phyloP scores from a whole-genome alignment of 1,140 invertebrate genomes.

The Lordiphosa clarofinis region DNA sequence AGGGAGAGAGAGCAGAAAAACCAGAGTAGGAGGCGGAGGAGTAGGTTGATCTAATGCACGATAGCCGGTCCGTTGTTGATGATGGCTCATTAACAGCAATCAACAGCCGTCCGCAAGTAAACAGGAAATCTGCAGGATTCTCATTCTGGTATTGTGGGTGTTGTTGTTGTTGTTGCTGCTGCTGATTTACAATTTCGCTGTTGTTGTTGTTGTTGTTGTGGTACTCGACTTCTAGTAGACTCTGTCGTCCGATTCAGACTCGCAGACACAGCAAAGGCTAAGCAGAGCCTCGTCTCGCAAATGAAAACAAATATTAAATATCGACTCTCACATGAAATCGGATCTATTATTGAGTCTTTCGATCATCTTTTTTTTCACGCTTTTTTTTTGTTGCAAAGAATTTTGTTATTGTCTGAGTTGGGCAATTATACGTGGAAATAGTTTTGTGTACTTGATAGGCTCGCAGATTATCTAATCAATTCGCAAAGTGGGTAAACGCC shows the following conservation, averaged over 20 bases:
- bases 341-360: slow-evolving; percentile 70
- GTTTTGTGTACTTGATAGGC: background rate
- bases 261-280: slow-evolving; percentile 39
- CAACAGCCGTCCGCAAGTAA: slow-evolving; percentile 40
- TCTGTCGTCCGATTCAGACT: slow-evolving; percentile 1
- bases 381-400: slow-evolving; percentile 34
- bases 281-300: slow-evolving; percentile 26
- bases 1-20: too few species aligned
- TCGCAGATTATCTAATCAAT: too few species aligned
- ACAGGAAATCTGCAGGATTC: slow-evolving; percentile 66
- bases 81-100: slow-evolving; percentile 50
- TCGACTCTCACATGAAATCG: slow-evolving; percentile 63
- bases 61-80: too few species aligned
- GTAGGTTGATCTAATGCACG: slow-evolving; percentile 5
- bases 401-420: slow-evolving; percentile 70
- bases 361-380: slow-evolving; percentile 39
- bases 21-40: too few species aligned
- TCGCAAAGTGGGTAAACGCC: too few species aligned
- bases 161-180: slow-evolving; percentile 1
- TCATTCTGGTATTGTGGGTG: slow-evolving; percentile 10
- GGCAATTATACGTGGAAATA: slow-evolving; percentile 56
- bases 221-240: too few species aligned
- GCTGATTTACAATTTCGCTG: slow-evolving; percentile 6
- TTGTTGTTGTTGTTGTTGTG: background rate
- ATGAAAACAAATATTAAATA: slow-evolving; percentile 71